phyloP scores from a whole-genome alignment of 2,888 invertebrate genomes.

The Apodemia hepburni region DNA sequence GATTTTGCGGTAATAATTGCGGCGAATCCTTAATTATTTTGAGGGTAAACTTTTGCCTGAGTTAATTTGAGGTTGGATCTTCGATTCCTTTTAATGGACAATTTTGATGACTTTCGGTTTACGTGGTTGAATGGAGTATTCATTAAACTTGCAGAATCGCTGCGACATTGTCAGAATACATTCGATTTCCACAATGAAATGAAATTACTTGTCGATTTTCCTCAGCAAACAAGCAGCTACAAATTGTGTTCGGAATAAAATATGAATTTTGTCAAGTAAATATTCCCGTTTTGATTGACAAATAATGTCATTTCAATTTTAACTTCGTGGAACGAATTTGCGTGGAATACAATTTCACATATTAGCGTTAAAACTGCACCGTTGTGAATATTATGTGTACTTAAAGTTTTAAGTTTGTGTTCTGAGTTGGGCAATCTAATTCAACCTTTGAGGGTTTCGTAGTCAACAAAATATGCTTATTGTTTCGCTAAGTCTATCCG shows the following conservation, averaged over 20 bases:
- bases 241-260: constrained; percentile 29
- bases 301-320: constrained; percentile 8
- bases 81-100: constrained; percentile 75
- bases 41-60: constrained; percentile 76
- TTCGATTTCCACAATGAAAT: constrained; percentile 45
- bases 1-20: constrained; percentile 78
- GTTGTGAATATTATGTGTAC: no score
- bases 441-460: no score
- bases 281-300: constrained; percentile 22
- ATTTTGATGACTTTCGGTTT: constrained; percentile 76
- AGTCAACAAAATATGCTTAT: no score
- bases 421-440: no score
- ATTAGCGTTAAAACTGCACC: background rate
- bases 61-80: constrained; percentile 74
- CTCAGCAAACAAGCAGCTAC: constrained; percentile 25
- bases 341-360: background rate
- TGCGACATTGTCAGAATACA: constrained; percentile 45
- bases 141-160: constrained; percentile 59
- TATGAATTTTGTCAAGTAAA: constrained; percentile 24
- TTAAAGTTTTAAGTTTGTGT: no score
- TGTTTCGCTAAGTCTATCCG: no score
- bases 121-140: constrained; percentile 67
- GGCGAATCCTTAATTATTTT: constrained; percentile 79
- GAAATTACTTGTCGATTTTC: constrained; percentile 47
- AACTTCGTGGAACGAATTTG: background rate